Evolutionary conservation across 2,113 vertebrate genomes (phyloP), one percentile per base, ranked within the genome.

Genomic region (Gadus macrocephalus): DNA sequence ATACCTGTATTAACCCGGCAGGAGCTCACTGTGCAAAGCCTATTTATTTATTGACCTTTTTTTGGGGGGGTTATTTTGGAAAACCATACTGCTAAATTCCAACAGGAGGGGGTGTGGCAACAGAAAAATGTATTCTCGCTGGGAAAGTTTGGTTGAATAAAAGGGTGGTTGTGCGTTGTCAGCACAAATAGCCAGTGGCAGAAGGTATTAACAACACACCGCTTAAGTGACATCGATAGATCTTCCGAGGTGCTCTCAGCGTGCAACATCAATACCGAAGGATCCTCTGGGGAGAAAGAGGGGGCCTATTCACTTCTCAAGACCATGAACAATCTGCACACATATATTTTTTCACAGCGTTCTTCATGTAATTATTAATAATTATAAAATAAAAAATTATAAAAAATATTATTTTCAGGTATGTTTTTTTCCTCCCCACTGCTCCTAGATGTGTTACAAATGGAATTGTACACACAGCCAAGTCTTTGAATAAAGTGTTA

Each of bases 1-100:
- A 35, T 49, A 75, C 72, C 67, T 69, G 78, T 77, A 81, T 83
- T 88, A 82, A 86, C 85, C 80, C 80, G 81, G 63, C 67, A 1
- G 5, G 2, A 31, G 69, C 72, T 71, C 15, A 76, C 78, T 77
- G 76, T 76, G 71, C 68, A 74, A 65, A 67, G 63, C 53, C 53
- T 55, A 15, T 55, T 55, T 55, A 15, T 55, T 55, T 55, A 15
- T 55, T 16, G 12, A 14, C 53, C 53, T 55, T 55, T 16, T 16
- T 16, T 35, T 5, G 4, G 4, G 4, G 4, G 31, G 31, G 5
- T 35, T 35, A 35, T 7, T 35, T 35, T 35, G 31, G 31, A 35
- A 35, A 35, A 35, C 31, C 31, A 35, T 5, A 4, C 4, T 7
- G 31, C 31, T 35, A 35, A 35, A 35, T 5, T 35, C 31, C 62